These are phyloP conservation scores for Periophthalmus magnuspinnatus DNA, from an alignment of 2,797 vertebrate species.

Conservation along the genomic window DNA sequence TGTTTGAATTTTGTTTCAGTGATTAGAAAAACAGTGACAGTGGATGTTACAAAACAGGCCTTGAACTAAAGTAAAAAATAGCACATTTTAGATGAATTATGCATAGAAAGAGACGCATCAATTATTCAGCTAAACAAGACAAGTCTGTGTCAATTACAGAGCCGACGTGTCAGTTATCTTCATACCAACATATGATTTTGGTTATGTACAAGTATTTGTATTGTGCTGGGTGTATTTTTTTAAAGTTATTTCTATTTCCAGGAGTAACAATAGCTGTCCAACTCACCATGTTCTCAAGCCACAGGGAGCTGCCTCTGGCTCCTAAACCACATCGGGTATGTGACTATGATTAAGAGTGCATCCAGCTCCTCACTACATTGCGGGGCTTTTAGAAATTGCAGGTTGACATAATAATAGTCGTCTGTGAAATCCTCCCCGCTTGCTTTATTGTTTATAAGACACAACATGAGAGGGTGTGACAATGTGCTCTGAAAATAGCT, in stretches of 20 bases:
- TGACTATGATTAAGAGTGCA: constrained; percentile 39
- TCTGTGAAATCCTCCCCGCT: constrained; percentile 33
- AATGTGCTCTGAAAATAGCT: constrained; percentile 50
- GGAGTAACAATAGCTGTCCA: constrained; percentile 44
- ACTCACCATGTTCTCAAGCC: constrained; percentile 32
- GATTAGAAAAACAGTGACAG: constrained; percentile 25
- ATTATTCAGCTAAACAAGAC: constrained; percentile 60
- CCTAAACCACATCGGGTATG: constrained; percentile 50
- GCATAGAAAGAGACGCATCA: constrained; percentile 37
- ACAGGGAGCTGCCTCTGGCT: constrained; percentile 32
- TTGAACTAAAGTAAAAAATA: constrained; percentile 41
- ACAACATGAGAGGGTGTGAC: constrained; percentile 38
- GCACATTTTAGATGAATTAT: constrained; percentile 62
- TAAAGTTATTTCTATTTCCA: not conserved
- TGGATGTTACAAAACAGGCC: constrained; percentile 20
- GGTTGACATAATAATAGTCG: constrained; percentile 28
- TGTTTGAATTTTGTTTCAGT: constrained; percentile 25
- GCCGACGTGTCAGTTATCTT: constrained; percentile 30
- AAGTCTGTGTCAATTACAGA: constrained; percentile 53
- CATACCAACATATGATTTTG: not conserved
- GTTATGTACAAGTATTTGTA: not conserved
- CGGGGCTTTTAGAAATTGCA: constrained; percentile 45
- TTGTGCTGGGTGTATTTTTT: not conserved
- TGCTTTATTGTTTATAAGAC: constrained; percentile 49
- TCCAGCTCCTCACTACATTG: constrained; percentile 34